phyloP scores from a whole-genome alignment of 30 jellyfish, hydroid and myxozoan genomes.

The Chrysaora quinquecirrha region DNA sequence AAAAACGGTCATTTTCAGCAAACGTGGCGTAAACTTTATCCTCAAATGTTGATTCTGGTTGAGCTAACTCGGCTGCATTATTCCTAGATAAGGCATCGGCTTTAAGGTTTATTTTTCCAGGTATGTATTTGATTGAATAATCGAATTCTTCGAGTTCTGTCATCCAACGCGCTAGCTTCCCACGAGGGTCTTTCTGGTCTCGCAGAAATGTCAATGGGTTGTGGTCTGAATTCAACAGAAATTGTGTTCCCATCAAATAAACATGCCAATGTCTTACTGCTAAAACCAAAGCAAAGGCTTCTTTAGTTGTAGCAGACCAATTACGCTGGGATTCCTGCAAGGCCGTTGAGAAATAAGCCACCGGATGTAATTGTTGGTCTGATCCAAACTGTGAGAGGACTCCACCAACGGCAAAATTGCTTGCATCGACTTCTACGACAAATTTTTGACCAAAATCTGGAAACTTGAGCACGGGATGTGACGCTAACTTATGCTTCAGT shows the following conservation, averaged over 20 bases:
- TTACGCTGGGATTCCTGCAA: slow-evolving; percentile 6
- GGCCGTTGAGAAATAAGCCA: slow-evolving; percentile 36
- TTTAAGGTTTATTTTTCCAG: slow-evolving; percentile 25
- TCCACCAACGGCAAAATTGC: slow-evolving; percentile 17
- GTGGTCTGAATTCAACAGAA: slow-evolving; percentile 42
- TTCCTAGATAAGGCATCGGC: slow-evolving; percentile 40
- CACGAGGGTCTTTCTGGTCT: slow-evolving; percentile 44
- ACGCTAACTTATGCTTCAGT: not conserved
- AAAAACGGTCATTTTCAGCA: not conserved
- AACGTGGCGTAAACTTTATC: not conserved
- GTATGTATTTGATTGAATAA: slow-evolving; percentile 33
- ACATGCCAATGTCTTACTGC: slow-evolving; percentile 62
- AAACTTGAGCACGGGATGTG: not conserved
- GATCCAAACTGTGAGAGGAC: not conserved
- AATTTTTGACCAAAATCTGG: not conserved
- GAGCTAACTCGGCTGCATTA: not conserved
- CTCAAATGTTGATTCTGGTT: not conserved
- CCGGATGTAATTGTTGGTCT: slow-evolving; percentile 18
- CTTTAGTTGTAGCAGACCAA: slow-evolving; percentile 27
- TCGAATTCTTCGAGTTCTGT: slow-evolving; percentile 42
- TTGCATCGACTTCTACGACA: slow-evolving; percentile 20
- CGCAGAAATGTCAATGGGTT: slow-evolving; percentile 54
- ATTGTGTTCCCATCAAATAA: slow-evolving; percentile 45
- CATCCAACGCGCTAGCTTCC: slow-evolving; percentile 43
- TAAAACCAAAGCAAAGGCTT: slow-evolving; percentile 27